These are phyloP conservation scores for Notiomystis cincta DNA, from an alignment of 2,113 vertebrate species.

Conservation along the genomic window DNA sequence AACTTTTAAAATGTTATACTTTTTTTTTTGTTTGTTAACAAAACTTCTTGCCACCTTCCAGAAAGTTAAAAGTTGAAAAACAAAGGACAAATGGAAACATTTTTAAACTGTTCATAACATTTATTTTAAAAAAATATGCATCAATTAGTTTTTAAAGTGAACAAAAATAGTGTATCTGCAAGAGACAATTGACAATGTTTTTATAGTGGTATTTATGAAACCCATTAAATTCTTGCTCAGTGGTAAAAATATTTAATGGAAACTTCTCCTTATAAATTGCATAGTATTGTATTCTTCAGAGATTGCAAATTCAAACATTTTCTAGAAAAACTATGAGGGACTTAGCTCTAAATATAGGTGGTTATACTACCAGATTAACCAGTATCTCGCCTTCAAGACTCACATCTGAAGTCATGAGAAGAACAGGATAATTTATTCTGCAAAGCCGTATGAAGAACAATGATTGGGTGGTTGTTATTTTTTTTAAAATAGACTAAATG, in stretches of 20 bases:
- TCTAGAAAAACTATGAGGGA: background rate
- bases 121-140: background rate
- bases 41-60: background rate
- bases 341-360: background rate
- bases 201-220: background rate
- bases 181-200: background rate
- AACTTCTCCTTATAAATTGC: background rate
- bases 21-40: background rate
- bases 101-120: background rate
- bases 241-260: background rate
- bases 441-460: background rate
- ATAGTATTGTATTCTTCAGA: background rate
- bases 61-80: background rate
- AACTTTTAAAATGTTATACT: background rate
- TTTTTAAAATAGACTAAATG: background rate
- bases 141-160: background rate
- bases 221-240: background rate
- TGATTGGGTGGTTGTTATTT: rapidly evolving
- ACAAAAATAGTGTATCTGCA: background rate
- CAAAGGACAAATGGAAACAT: background rate
- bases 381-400: background rate
- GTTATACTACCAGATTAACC: background rate
- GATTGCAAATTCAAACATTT: background rate
- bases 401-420: background rate
- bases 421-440: background rate